Evolutionary conservation across 2,797 vertebrate species (phyloP).

Genomic region (Poeciliopsis presidionis): DNA sequence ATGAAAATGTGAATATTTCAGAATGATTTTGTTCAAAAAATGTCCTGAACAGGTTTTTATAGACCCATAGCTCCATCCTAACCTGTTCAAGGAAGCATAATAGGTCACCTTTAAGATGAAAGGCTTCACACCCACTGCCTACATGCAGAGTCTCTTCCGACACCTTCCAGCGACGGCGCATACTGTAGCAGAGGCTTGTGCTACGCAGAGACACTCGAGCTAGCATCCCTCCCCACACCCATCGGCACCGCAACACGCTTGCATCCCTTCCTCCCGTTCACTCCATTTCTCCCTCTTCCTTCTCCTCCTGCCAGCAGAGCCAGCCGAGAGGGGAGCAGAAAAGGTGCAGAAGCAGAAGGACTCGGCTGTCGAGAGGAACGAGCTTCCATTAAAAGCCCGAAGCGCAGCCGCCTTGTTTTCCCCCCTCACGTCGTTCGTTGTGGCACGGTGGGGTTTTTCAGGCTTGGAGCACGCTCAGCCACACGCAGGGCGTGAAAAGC

Average conservation of each 20-base stretch:
- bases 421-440: slow-evolving; percentile 45
- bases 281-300: slow-evolving; percentile 59
- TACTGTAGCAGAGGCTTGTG: slow-evolving; percentile 77
- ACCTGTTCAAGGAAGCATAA: too few species aligned
- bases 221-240: slow-evolving; percentile 80
- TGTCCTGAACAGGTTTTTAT: too few species aligned
- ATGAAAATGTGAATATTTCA: too few species aligned
- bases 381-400: slow-evolving; percentile 66
- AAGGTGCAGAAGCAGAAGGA: slow-evolving; percentile 67
- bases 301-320: slow-evolving; percentile 65
- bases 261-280: slow-evolving; percentile 67
- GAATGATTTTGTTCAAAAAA: too few species aligned
- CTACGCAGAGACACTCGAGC: slow-evolving; percentile 77
- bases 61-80: too few species aligned
- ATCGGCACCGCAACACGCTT: slow-evolving; percentile 76
- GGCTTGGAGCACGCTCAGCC: slow-evolving; percentile 75
- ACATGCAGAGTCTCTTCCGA: slow-evolving; percentile 80
- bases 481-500: slow-evolving; percentile 80
- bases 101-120: slow-evolving; percentile 77
- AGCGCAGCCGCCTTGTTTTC: slow-evolving; percentile 69
- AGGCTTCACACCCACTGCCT: slow-evolving; percentile 86
- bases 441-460: slow-evolving; percentile 67
- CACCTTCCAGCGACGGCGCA: slow-evolving; percentile 83
- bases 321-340: slow-evolving; percentile 46
- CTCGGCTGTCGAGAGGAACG: slow-evolving; percentile 67